A percentile compares a stretch with the other conserved stretches of the same genome.
phyloP scores from a whole-genome alignment of 1,140 invertebrate genomes.

The Drusus annulatus region DNA sequence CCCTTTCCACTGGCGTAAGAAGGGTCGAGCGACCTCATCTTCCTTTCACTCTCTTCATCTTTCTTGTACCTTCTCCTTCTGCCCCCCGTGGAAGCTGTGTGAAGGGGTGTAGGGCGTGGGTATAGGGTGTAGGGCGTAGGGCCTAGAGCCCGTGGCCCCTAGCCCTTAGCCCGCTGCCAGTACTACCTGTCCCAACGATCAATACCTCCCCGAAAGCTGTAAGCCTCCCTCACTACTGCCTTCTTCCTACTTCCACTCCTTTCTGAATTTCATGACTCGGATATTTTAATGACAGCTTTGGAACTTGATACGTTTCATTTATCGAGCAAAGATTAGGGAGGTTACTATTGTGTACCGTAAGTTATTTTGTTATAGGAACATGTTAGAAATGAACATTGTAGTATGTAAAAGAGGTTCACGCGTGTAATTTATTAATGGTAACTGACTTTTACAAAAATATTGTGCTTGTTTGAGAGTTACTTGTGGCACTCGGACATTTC shows the following conservation, averaged over 20 bases:
- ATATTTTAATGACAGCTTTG: slow-evolving; percentile 20
- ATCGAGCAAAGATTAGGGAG: not conserved
- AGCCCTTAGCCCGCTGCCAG: not conserved
- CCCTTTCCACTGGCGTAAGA: slow-evolving; percentile 30
- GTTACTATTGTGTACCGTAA: not conserved
- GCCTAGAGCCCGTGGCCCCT: not conserved
- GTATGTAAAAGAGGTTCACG: too few species aligned
- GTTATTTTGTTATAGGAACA: too few species aligned
- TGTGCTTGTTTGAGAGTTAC: too few species aligned
- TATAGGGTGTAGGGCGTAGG: not conserved
- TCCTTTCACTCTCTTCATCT: slow-evolving; percentile 13
- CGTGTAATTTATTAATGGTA: too few species aligned
- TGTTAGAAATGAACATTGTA: too few species aligned
- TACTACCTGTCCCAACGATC: slow-evolving; percentile 4
- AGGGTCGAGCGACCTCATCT: slow-evolving; percentile 33
- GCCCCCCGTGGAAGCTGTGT: not conserved
- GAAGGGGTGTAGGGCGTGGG: not conserved
- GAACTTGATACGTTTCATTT: slow-evolving; percentile 15
- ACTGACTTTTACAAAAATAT: too few species aligned
- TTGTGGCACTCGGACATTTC: too few species aligned
- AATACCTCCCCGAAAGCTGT: slow-evolving; percentile 3
- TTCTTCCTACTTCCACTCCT: not conserved
- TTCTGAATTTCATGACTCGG: not conserved
- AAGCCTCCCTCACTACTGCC: not conserved
- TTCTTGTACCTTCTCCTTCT: slow-evolving; percentile 33